phyloP scores from a whole-genome alignment of 2,113 vertebrate species.

The Thamnaconus septentrionalis region DNA sequence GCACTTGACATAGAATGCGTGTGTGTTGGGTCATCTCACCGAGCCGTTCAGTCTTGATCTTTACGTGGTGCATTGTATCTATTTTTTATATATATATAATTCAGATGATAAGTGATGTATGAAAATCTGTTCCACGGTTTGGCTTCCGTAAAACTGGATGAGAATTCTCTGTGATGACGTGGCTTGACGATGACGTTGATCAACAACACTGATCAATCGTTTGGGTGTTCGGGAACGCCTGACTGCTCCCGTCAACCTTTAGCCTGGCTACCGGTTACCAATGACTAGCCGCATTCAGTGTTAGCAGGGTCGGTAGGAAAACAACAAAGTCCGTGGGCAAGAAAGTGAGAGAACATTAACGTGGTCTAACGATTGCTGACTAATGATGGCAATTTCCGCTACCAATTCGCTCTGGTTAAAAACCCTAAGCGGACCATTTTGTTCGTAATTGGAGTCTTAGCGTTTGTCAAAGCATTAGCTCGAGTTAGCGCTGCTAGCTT shows the following conservation, averaged over 20 bases:
- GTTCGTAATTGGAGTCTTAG: neutral
- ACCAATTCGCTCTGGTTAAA: neutral
- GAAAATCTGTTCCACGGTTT: no score
- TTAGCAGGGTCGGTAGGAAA: constrained; percentile 2
- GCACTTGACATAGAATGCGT: no score
- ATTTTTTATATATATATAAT: neutral
- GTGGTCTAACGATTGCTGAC: neutral
- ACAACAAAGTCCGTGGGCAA: neutral
- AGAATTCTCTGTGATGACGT: no score
- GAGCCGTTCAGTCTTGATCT: constrained; percentile 82
- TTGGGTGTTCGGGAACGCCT: neutral
- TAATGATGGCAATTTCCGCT: fast-evolving
- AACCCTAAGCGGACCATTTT: neutral
- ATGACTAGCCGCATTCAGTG: constrained; percentile 1
- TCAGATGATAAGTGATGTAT: fast-evolving
- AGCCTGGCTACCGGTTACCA: constrained; percentile 14
- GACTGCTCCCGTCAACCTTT: constrained; percentile 4
- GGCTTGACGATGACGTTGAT: no score
- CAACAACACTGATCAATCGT: no score
- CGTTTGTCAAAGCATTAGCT: neutral
- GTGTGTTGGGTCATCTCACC: constrained; percentile 58
- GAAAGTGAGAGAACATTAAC: neutral
- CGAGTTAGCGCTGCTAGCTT: constrained; percentile 33
- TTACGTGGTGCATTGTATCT: constrained; percentile 74
- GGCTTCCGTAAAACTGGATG: no score